A percentile compares a stretch with the other conserved stretches of the same genome.
phyloP scores from a whole-genome alignment of 2,797 vertebrate genomes.

The Gephyroberyx darwinii region DNA sequence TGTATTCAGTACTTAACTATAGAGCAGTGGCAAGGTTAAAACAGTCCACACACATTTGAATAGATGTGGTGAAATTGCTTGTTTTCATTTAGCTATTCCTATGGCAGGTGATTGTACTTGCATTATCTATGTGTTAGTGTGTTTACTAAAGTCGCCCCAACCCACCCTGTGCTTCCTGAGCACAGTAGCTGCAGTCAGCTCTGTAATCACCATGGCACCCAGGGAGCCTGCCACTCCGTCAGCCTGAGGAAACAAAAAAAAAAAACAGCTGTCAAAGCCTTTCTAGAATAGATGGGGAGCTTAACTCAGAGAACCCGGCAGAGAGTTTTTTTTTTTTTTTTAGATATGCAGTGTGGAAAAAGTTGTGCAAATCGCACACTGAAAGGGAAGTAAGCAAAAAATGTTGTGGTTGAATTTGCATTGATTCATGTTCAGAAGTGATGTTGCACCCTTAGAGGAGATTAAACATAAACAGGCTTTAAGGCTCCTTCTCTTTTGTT shows the following conservation, averaged over 20 bases:
- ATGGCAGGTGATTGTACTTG: neutral
- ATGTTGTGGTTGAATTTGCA: neutral
- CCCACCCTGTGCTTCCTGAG: neutral
- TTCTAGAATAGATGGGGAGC: slow-evolving; percentile 13
- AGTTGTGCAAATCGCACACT: neutral
- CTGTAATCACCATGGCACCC: slow-evolving; percentile 23
- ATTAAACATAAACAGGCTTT: neutral
- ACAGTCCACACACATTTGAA: neutral
- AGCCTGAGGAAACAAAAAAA: neutral
- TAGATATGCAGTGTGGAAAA: slow-evolving; percentile 8
- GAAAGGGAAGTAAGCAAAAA: neutral
- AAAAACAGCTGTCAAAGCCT: slow-evolving; percentile 7
- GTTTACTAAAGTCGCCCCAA: neutral
- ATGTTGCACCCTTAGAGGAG: neutral
- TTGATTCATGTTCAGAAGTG: neutral
- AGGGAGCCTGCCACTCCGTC: neutral
- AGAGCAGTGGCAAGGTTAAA: neutral
- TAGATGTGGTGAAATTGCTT: neutral
- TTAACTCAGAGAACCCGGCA: slow-evolving; percentile 2
- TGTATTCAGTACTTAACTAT: neutral
- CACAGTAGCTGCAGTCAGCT: slow-evolving; percentile 11
- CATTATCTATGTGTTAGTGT: neutral
- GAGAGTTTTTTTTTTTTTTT: neutral
- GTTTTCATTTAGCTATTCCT: neutral
- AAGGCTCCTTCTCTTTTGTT: neutral